Conservation (phyloP, 2,888 invertebrate genomes). For the Aproaerema taeniolella region DNA sequence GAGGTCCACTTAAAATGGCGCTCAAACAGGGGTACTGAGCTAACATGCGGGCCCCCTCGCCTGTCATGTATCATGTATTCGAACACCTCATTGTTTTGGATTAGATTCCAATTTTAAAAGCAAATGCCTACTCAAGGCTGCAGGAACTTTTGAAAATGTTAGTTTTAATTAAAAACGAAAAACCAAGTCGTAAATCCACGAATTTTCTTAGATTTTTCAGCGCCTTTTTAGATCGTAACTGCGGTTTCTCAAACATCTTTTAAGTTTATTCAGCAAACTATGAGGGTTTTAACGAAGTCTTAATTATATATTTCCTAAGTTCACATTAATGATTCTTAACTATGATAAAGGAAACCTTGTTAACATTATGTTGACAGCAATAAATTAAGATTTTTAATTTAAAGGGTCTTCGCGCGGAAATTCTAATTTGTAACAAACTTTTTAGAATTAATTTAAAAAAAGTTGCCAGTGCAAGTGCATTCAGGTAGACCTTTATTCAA, state of each 20-base stretch:
- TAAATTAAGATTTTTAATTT: no score
- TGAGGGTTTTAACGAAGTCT: constrained; percentile 60
- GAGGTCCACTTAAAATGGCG: constrained; percentile 48
- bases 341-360: background rate
- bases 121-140: constrained; percentile 30
- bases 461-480: constrained; percentile 4
- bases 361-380: no score
- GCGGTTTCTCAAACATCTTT: constrained; percentile 40
- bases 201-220: no score
- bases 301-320: constrained; percentile 62
- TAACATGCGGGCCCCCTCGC: constrained; percentile 52
- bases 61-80: constrained; percentile 61
- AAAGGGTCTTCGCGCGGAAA: no score
- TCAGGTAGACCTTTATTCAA: constrained; percentile 4
- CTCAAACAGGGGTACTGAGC: constrained; percentile 47
- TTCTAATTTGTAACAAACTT: no score
- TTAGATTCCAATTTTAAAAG: constrained; percentile 14
- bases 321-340: background rate
- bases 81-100: constrained; percentile 37
- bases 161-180: no score
- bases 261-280: constrained; percentile 53
- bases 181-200: no score
- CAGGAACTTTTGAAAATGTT: no score
- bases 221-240: constrained; percentile 4
- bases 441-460: background rate